phyloP scores from a whole-genome alignment of 2,797 vertebrate species.

The Coregonus sp. region DNA sequence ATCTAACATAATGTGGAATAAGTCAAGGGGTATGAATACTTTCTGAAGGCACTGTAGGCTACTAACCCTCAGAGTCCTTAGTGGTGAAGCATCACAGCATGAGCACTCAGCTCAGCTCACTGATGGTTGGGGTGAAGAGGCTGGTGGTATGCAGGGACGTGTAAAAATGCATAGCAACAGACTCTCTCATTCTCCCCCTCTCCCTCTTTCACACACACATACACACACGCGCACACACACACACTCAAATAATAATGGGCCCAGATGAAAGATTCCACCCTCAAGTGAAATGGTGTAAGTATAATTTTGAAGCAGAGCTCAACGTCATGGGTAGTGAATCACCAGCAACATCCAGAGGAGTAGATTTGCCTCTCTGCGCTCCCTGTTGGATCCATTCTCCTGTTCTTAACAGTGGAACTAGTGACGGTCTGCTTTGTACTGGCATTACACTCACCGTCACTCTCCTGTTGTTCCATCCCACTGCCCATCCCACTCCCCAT shows the following conservation, averaged over 20 bases:
- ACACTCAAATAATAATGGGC: slow-evolving; percentile 46
- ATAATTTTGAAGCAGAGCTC: slow-evolving; percentile 56
- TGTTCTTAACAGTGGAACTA: slow-evolving; percentile 23
- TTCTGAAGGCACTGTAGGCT: background rate
- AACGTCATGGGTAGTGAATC: slow-evolving; percentile 56
- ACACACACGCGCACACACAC: slow-evolving; percentile 1
- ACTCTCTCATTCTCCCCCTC: slow-evolving; percentile 42
- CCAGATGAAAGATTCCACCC: slow-evolving; percentile 60
- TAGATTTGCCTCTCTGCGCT: slow-evolving; percentile 16
- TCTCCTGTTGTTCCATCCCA: slow-evolving; percentile 16
- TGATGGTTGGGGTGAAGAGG: slow-evolving; percentile 64
- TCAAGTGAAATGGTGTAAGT: slow-evolving; percentile 53
- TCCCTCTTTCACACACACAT: background rate
- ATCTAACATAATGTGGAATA: too few relatives aligned
- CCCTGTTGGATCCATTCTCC: slow-evolving; percentile 32
- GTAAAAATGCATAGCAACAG: slow-evolving; percentile 78
- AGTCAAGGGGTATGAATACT: too few relatives aligned
- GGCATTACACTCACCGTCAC: slow-evolving; percentile 25
- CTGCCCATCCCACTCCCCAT: background rate
- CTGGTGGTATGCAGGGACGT: slow-evolving; percentile 67
- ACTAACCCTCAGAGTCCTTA: slow-evolving; percentile 43
- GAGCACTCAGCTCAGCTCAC: slow-evolving; percentile 52
- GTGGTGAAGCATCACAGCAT: slow-evolving; percentile 52
- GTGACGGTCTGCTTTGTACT: slow-evolving; percentile 17
- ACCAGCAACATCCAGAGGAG: slow-evolving; percentile 33